Percentiles rank a stretch among this genome's conserved stretches.
Conservation (phyloP, 2,113 vertebrate genomes). For the Hippocampus abdominalis region DNA sequence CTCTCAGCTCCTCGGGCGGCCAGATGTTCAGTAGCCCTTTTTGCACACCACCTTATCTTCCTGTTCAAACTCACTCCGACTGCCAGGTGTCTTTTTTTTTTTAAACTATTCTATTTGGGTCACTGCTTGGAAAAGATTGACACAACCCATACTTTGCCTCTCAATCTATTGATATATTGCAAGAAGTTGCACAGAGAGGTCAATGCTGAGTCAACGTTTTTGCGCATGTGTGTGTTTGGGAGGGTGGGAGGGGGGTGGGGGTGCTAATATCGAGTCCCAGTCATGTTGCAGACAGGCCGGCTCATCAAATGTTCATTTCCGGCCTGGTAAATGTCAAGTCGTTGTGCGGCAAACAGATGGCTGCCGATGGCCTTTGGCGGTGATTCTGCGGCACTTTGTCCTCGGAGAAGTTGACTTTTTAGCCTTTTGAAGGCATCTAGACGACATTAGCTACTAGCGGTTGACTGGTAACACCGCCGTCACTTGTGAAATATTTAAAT, state of each 20-base stretch:
- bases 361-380: neutral
- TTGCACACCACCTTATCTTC: neutral
- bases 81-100: slow-evolving; percentile 1
- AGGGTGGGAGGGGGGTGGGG: too few species aligned
- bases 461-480: too few species aligned
- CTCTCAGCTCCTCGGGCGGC: neutral
- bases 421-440: too few species aligned
- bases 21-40: slow-evolving; percentile 3
- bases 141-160: neutral
- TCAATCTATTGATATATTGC: neutral
- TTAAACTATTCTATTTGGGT: neutral
- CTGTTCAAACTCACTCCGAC: neutral
- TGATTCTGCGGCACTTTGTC: neutral
- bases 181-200: neutral
- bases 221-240: neutral
- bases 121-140: neutral
- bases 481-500: too few species aligned
- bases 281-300: neutral
- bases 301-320: slow-evolving; percentile 3
- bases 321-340: slow-evolving; percentile 11
- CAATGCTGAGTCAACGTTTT: neutral
- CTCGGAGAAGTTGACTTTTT: neutral
- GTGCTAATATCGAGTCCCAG: neutral
- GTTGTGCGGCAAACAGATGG: slow-evolving; percentile 1
- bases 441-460: too few species aligned